These are phyloP conservation scores for Tethya wilhelma DNA, from an alignment of 37 sponge, comb jelly and placozoan genomes.

Conservation along the genomic window DNA sequence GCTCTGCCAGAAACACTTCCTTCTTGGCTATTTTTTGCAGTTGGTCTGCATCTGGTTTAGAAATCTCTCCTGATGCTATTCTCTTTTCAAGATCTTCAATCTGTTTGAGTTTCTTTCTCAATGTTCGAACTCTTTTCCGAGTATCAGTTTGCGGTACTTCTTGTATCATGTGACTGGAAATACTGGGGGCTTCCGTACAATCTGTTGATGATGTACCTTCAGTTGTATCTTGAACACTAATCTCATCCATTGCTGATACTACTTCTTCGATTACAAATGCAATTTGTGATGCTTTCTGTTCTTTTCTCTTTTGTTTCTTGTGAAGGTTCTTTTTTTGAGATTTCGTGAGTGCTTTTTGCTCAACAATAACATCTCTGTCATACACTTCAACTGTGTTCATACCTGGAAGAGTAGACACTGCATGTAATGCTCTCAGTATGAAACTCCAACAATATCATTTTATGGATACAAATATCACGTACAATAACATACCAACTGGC, in stretches of 20 bases:
- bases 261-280: conserved; percentile 54
- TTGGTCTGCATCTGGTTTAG: conserved; percentile 63
- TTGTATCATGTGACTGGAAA: background rate
- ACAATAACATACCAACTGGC: background rate
- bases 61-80: conserved; percentile 51
- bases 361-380: background rate
- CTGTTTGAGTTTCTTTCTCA: conserved; percentile 79
- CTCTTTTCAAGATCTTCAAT: conserved; percentile 67
- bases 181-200: background rate
- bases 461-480: background rate
- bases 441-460: background rate
- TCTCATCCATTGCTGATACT: background rate
- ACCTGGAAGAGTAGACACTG: background rate
- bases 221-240: background rate
- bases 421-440: background rate
- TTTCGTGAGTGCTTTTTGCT: conserved; percentile 38
- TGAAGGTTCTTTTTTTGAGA: conserved; percentile 77
- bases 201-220: background rate
- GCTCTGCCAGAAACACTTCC: conserved; percentile 43
- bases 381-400: conserved; percentile 3
- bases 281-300: conserved; percentile 11
- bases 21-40: conserved; percentile 57
- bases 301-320: conserved; percentile 51
- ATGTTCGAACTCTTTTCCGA: conserved; percentile 35
- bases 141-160: background rate